Evolutionary conservation across 2,888 invertebrate genomes (phyloP), one percentile per base, ranked within the genome.

Genomic region (Eilema griseolum): DNA sequence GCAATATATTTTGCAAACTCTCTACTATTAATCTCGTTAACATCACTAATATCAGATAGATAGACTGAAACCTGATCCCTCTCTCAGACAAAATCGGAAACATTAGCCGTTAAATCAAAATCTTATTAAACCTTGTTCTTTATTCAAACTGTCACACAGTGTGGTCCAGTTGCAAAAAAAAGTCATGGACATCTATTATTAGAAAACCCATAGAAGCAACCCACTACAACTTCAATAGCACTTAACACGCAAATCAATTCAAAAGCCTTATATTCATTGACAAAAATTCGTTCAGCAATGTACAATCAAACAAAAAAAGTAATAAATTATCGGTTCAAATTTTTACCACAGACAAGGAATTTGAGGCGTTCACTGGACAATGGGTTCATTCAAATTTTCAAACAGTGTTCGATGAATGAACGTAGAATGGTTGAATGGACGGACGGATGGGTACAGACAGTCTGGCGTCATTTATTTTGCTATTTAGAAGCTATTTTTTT

Each of bases 401-500:
- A 74, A 81, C 73, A 76, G 73, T 75, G 74, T 71, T 83, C 77
- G 8, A 79, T 82, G 80, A 88, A 85, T 83, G 83, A 81, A 77
- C 77, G 77, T 81, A 79, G 80, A 64, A 78, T 84, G 83, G 85
- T 87, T 88, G 86, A 86, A 86, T 79, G 57, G 23, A n/a, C 4
- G 33, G 33, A 66, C 24, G 23, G 90, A 89, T 46, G 63, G 26
- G 52, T 28, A 33, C 56, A 56, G 63, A 64, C 71, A 60, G 67
- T 46, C 63, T 71, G 67, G 87, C 87, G 86, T 84, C 90, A 84
- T 83, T 87, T 85, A 88, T 85, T 84, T 84, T 75, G 84, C 81
- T 72, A 85, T 90, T 89, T 84, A 77, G 78, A 76, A 75, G 75
- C 73, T 69, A 76, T 82, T 82, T 83, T 82, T 81, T 80, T 74